phyloP scores from a whole-genome alignment of 2,797 vertebrate species.

The Adrianichthys oophorus region DNA sequence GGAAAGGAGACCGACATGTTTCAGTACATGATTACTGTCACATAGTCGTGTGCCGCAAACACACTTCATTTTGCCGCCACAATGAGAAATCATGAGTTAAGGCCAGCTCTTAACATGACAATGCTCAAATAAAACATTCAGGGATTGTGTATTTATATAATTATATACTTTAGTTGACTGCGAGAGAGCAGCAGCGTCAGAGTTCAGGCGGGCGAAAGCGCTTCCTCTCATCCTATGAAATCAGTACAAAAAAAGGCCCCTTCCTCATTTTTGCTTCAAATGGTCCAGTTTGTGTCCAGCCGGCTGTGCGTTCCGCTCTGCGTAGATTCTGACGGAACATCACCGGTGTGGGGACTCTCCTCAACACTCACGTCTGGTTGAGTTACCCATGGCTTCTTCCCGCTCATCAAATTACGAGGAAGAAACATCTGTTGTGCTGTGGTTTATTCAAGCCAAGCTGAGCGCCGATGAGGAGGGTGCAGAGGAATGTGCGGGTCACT shows the following conservation, averaged over 20 bases:
- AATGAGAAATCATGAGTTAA: conserved; percentile 68
- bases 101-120: conserved; percentile 76
- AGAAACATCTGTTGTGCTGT: conserved; percentile 31
- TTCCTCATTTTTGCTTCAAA: conserved; percentile 16
- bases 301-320: conserved; percentile 49
- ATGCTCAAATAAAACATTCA: conserved; percentile 61
- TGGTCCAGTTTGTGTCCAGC: conserved; percentile 40
- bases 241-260: conserved; percentile 63
- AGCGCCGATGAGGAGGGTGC: conserved; percentile 44
- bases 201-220: conserved; percentile 36
- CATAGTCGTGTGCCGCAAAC: conserved; percentile 57
- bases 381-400: conserved; percentile 63
- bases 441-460: conserved; percentile 35
- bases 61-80: conserved; percentile 59
- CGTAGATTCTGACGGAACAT: conserved; percentile 57
- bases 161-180: conserved; percentile 26
- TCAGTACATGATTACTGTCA: conserved; percentile 63
- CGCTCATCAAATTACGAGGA: conserved; percentile 30
- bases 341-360: conserved; percentile 32
- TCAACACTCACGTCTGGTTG: conserved; percentile 38
- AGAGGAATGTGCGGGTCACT: conserved; percentile 63
- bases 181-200: conserved; percentile 22
- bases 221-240: conserved; percentile 31
- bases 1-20: conserved; percentile 51
- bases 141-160: conserved; percentile 47